These are phyloP conservation scores for Laspeyria flexula DNA, from an alignment of 2,888 invertebrate species.

Conservation along the genomic window DNA sequence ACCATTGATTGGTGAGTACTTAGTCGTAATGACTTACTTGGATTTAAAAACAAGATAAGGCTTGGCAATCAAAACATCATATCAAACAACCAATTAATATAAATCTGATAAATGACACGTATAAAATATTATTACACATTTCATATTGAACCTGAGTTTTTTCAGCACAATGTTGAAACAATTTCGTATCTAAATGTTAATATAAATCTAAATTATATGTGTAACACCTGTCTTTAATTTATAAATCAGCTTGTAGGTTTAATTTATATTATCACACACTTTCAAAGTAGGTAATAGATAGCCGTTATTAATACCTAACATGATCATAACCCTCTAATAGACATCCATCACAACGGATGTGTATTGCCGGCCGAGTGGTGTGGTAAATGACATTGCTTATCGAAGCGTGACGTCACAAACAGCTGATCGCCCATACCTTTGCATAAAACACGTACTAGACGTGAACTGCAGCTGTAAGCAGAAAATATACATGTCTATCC, in stretches of 20 bases:
- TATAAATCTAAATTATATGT: no score
- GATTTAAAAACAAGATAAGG: conserved; percentile 16
- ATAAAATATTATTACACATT: no score
- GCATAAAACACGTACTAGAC: conserved; percentile 20
- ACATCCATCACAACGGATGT: conserved; percentile 8
- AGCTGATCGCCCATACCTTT: conserved; percentile 33
- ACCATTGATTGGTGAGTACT: conserved; percentile 41
- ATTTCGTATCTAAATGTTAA: no score
- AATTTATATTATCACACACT: no score
- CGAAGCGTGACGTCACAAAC: conserved; percentile 34
- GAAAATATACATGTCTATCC: conserved; percentile 38
- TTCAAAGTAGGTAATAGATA: not conserved
- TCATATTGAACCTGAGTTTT: no score
- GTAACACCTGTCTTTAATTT: no score
- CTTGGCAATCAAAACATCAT: conserved; percentile 22
- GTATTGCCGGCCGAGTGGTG: conserved; percentile 10
- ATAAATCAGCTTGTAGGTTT: no score
- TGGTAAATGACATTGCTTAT: conserved; percentile 18
- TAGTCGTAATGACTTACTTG: conserved; percentile 29
- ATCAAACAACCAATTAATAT: not conserved
- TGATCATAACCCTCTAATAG: conserved; percentile 4
- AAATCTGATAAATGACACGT: not conserved
- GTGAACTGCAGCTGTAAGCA: conserved; percentile 25
- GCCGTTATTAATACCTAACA: not conserved
- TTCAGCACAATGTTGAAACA: no score